phyloP scores from a whole-genome alignment of 2,797 vertebrate species.

The Microchirus variegatus region DNA sequence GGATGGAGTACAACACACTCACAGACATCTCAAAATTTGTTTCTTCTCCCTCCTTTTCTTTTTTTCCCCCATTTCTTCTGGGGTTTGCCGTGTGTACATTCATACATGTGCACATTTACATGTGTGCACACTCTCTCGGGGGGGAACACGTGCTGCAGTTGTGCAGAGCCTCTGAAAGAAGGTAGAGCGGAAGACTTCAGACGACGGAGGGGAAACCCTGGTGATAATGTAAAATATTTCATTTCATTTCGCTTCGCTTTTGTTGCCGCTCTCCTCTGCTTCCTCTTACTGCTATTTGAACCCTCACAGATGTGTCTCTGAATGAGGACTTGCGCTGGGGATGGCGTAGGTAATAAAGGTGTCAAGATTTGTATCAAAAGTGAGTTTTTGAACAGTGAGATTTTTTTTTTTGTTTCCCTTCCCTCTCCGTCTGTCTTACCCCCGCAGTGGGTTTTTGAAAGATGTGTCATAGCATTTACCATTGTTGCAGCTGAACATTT shows the following conservation, averaged over 20 bases:
- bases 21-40: slow-evolving; percentile 75
- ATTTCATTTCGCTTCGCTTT: slow-evolving; percentile 69
- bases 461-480: slow-evolving; percentile 43
- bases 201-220: slow-evolving; percentile 67
- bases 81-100: slow-evolving; percentile 23
- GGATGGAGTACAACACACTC: slow-evolving; percentile 72
- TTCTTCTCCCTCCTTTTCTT: slow-evolving; percentile 61
- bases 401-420: slow-evolving; percentile 14
- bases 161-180: slow-evolving; percentile 53
- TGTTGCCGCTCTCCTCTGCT: slow-evolving; percentile 54
- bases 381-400: slow-evolving; percentile 41
- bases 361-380: slow-evolving; percentile 64
- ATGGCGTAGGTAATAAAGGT: slow-evolving; percentile 61
- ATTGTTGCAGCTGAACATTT: slow-evolving; percentile 35
- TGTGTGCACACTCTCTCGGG: slow-evolving; percentile 53
- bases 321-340: slow-evolving; percentile 47
- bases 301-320: slow-evolving; percentile 49
- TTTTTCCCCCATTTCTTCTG: slow-evolving; percentile 52
- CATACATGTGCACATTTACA: slow-evolving; percentile 40
- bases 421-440: slow-evolving; percentile 26
- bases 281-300: slow-evolving; percentile 51
- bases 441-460: slow-evolving; percentile 54
- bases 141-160: slow-evolving; percentile 64
- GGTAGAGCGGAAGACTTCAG: slow-evolving; percentile 67
- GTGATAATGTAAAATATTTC: slow-evolving; percentile 78